Conservation (phyloP, 1,140 invertebrate species). For the Rhopalosiphum padi region DNA sequence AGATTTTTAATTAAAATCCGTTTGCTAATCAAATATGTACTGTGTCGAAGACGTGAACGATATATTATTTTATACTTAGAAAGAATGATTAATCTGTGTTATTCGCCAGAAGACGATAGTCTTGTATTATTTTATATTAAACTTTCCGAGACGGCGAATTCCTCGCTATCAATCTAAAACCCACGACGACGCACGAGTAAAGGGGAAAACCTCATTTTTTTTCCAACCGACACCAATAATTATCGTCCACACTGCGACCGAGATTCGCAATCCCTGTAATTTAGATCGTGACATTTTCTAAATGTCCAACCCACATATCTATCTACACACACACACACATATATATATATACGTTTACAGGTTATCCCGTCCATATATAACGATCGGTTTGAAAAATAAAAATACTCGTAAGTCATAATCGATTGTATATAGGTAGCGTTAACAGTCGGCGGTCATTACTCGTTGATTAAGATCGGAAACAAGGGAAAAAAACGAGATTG, state of each 20-base stretch:
- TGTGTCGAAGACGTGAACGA: background rate
- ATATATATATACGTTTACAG: background rate
- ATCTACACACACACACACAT: background rate
- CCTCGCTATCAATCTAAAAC: background rate
- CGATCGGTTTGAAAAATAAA: background rate
- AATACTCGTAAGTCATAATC: background rate
- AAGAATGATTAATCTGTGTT: slow-evolving; percentile 5
- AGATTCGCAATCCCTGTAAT: background rate
- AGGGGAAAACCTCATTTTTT: background rate
- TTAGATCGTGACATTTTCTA: background rate
- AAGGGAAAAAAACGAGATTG: background rate
- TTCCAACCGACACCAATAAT: background rate
- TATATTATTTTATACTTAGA: background rate
- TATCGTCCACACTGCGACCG: background rate
- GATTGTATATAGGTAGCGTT: background rate
- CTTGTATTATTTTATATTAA: background rate
- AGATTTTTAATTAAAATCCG: background rate
- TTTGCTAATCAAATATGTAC: background rate
- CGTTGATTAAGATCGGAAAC: background rate
- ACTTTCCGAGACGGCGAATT: background rate
- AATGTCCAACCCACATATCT: background rate
- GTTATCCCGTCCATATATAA: background rate
- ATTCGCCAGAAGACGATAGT: background rate
- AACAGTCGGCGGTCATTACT: background rate
- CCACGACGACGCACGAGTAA: background rate